Evolutionary conservation across 2,888 invertebrate species (phyloP).

Genomic region (Drosophila fungiperda): DNA sequence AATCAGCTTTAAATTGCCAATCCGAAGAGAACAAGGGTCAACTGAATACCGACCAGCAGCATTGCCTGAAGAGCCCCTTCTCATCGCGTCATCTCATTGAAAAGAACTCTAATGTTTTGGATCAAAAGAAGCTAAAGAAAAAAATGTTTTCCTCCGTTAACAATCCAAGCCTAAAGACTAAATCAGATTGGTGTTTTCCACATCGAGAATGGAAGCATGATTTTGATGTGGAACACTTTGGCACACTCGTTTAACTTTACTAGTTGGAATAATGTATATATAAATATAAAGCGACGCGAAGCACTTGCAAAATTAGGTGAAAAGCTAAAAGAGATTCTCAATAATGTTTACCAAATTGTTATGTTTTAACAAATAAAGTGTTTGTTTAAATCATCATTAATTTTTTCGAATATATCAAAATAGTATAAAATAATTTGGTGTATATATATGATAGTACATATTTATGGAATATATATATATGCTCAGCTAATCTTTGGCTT

Average conservation of each 20-base stretch:
- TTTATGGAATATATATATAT: too few species aligned
- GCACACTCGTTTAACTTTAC: constrained; percentile 55
- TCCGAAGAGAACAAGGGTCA: constrained; percentile 3
- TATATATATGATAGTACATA: too few species aligned
- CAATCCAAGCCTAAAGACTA: not conserved
- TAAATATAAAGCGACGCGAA: not conserved
- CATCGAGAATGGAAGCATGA: not conserved
- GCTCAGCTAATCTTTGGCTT: constrained; percentile 17
- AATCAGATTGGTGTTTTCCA: not conserved
- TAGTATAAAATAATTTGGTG: not conserved
- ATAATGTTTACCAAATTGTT: constrained; percentile 45
- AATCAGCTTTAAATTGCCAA: not conserved
- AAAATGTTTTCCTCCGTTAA: constrained; percentile 61
- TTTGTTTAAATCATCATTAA: constrained; percentile 9
- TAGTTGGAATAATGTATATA: not conserved
- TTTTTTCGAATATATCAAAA: not conserved
- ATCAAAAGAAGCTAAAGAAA: constrained; percentile 67
- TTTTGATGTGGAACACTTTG: constrained; percentile 50
- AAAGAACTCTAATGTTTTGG: constrained; percentile 60
- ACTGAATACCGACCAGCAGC: not conserved
- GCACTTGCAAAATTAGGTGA: not conserved
- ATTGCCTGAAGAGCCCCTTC: constrained; percentile 7
- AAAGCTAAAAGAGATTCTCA: constrained; percentile 36
- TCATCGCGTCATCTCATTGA: constrained; percentile 34
- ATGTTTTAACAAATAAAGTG: constrained; percentile 36